Evolutionary conservation across 2,113 vertebrate species (phyloP).

Genomic region (Callithrix jacchus): DNA sequence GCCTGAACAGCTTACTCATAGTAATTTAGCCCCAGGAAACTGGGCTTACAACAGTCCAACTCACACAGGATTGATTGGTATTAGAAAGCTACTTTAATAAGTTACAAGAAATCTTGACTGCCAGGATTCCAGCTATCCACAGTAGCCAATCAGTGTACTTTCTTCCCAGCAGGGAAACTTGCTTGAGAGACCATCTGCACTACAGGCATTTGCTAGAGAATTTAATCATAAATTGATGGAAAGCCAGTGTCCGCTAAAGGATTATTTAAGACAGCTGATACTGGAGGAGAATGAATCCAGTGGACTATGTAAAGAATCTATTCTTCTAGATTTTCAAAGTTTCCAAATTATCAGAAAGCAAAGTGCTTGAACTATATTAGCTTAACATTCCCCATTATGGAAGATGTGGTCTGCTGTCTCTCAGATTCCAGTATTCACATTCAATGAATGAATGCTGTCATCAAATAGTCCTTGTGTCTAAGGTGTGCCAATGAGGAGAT

Average conservation of each 20-base stretch:
- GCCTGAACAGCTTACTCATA: neutral
- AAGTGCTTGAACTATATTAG: neutral
- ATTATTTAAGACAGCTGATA: neutral
- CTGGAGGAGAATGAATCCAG: neutral
- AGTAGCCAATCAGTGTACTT: neutral
- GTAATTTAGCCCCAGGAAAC: neutral
- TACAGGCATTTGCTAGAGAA: neutral
- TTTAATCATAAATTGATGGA: neutral
- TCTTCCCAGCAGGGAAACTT: neutral
- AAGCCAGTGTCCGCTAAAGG: neutral
- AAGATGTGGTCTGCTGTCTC: neutral
- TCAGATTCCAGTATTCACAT: neutral
- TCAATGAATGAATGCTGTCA: neutral
- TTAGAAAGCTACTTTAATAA: constrained; percentile 41
- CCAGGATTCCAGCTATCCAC: neutral
- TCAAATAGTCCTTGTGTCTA: neutral
- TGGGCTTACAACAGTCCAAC: neutral
- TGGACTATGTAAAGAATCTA: neutral
- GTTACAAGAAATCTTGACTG: neutral
- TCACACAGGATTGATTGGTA: neutral
- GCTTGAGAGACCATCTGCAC: neutral
- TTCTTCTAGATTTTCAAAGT: neutral
- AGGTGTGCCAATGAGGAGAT: neutral
- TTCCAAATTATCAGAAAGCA: constrained; percentile 19
- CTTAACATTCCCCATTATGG: neutral